Evolutionary conservation across 2,113 vertebrate species (phyloP), one percentile per base, ranked within the genome.

Genomic region (Drymodes brunneopygia): DNA sequence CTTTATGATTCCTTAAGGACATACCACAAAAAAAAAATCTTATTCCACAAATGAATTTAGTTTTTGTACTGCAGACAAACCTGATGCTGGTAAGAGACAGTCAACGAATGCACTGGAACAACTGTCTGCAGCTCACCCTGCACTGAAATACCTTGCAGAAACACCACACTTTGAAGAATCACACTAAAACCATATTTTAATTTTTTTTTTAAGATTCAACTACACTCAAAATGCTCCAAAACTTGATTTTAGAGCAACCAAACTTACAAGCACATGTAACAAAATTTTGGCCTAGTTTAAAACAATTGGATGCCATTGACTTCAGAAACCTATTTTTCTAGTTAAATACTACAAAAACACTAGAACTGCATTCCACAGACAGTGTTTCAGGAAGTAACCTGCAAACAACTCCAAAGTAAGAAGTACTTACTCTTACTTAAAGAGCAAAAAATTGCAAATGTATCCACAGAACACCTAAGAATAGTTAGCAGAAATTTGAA

Each of bases 1-100:
- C 27, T 90, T 93, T 82, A 84, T 16, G 86, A 92, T 83, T 88
- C 90, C 71, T 61, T 91, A 93, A 93, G 45, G 88, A 35, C 27
- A 88, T 36, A 90, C 4, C 20, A 89, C 21, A 11, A 35, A 69
- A 62, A 56, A 64, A 48, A 36, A 40, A 8, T 14, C 51, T 67
- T 60, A 71, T 60, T 81, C 13, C 42, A 80, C 25, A 75, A 67
- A 82, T 13, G 17, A 73, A 82, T 83, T 65, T 29, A 42, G 12
- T 66, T 93, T 93, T 77, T 57, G 18, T 50, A 58, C 27, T 58
- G 62, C 53, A 93, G 66, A 92, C 70, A 92, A 94, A 69, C 23
- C 13, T 57, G 51, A 84, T 38, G 24, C 70, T 85, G 66, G 33
- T 29, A 74, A 72, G 38, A 70, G 16, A 56, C 0, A 0, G 19